Evolutionary conservation across 1,140 invertebrate species (phyloP).

Genomic region (Diprion similis): DNA sequence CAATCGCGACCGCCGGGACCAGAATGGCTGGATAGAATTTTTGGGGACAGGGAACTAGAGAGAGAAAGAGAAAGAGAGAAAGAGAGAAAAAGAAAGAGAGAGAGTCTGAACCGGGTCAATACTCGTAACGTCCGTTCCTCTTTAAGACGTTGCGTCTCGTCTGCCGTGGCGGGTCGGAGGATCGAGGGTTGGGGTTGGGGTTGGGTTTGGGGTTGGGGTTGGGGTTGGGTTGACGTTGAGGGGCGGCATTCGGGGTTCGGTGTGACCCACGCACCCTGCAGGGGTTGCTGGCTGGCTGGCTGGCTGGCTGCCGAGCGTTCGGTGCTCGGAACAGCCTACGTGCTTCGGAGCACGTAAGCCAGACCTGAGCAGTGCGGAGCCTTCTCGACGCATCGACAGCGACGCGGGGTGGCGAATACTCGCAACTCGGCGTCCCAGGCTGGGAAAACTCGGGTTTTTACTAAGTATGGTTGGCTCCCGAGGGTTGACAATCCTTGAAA

Average conservation of each 20-base stretch:
- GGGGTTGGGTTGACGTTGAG: conserved; percentile 23
- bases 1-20: too few species aligned
- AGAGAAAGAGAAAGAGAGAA: conserved; percentile 20
- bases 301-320: neutral
- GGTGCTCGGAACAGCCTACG: neutral
- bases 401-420: too few species aligned
- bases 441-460: too few species aligned
- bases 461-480: too few species aligned
- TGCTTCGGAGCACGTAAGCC: neutral
- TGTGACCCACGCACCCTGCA: conserved; percentile 5
- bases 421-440: too few species aligned
- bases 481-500: too few species aligned
- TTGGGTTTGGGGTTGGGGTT: neutral
- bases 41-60: neutral
- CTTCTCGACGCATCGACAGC: too few species aligned
- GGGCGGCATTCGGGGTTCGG: too few species aligned
- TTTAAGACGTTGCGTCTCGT: conserved; percentile 40
- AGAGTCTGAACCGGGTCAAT: conserved; percentile 50
- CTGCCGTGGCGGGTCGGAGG: conserved; percentile 24
- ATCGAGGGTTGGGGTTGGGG: conserved; percentile 39
- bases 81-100: conserved; percentile 14
- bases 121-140: conserved; percentile 51
- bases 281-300: conserved; percentile 14
- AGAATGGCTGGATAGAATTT: neutral
- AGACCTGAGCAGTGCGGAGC: neutral